Evolutionary conservation across 1,140 invertebrate genomes (phyloP).

Genomic region (Grapholita molesta): DNA sequence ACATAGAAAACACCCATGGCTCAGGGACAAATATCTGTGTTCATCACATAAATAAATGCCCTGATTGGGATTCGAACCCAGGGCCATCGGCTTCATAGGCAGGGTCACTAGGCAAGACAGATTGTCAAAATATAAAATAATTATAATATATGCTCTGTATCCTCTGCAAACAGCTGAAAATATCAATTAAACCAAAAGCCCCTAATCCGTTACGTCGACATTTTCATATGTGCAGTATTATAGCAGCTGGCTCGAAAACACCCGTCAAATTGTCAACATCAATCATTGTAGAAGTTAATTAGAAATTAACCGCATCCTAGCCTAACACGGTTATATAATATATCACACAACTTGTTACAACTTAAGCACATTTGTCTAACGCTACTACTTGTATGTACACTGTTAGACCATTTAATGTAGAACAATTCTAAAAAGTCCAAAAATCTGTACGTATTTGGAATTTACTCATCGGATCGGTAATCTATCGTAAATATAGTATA

Average conservation of each 20-base stretch:
- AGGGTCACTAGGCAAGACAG: too few relatives aligned
- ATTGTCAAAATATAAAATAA: too few relatives aligned
- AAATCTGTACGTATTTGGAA: too few relatives aligned
- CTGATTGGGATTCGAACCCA: too few relatives aligned
- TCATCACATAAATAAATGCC: too few relatives aligned
- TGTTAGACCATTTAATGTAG: neutral
- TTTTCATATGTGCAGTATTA: neutral
- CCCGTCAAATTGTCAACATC: constrained; percentile 13
- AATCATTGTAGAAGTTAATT: constrained; percentile 16
- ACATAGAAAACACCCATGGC: too few relatives aligned
- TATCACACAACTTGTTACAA: constrained; percentile 2
- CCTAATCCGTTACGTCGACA: neutral
- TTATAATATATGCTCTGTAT: too few relatives aligned
- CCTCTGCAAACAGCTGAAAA: neutral
- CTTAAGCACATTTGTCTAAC: constrained; percentile 5
- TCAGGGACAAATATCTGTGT: too few relatives aligned
- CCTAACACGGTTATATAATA: constrained; percentile 1
- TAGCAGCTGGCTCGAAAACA: neutral
- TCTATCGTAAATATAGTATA: too few relatives aligned
- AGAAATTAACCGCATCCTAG: constrained; percentile 14
- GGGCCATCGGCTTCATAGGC: too few relatives aligned
- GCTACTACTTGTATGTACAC: neutral
- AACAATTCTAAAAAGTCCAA: neutral
- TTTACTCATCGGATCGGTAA: too few relatives aligned
- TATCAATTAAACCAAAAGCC: neutral